Conservation (phyloP, 1,140 invertebrate genomes). For the Tetraneura akinire region DNA sequence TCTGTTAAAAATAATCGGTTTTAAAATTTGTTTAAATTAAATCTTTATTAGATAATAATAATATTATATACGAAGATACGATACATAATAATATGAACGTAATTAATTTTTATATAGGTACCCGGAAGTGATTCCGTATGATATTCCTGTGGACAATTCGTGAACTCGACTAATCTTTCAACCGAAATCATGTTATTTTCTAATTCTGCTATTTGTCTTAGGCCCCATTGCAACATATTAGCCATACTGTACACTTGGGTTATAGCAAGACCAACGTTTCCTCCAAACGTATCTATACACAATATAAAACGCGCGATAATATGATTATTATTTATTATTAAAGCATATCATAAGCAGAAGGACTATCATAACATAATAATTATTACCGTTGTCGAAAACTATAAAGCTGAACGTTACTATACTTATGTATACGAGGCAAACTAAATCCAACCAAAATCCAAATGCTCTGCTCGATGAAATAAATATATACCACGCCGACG, state of each 20-base stretch:
- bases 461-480: constrained; percentile 82
- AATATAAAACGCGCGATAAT: too few relatives aligned
- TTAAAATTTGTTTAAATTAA: neutral
- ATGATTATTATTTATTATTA: neutral
- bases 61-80: too few relatives aligned
- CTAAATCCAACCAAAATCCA: constrained; percentile 77
- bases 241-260: constrained; percentile 80
- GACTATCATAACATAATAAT: neutral
- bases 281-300: constrained; percentile 60
- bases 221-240: constrained; percentile 82
- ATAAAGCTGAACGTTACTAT: constrained; percentile 75
- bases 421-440: constrained; percentile 72
- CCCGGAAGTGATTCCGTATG: constrained; percentile 59
- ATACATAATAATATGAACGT: constrained; percentile 13
- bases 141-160: constrained; percentile 66
- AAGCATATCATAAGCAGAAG: neutral
- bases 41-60: too few relatives aligned
- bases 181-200: constrained; percentile 81
- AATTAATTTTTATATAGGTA: constrained; percentile 54
- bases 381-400: constrained; percentile 59
- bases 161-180: constrained; percentile 77
- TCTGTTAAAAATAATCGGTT: constrained; percentile 56
- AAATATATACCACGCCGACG: constrained; percentile 72
- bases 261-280: constrained; percentile 80
- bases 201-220: constrained; percentile 73